Base-by-base conservation (phyloP, 2,888 invertebrate genomes). In the Neria commutata region DNA sequence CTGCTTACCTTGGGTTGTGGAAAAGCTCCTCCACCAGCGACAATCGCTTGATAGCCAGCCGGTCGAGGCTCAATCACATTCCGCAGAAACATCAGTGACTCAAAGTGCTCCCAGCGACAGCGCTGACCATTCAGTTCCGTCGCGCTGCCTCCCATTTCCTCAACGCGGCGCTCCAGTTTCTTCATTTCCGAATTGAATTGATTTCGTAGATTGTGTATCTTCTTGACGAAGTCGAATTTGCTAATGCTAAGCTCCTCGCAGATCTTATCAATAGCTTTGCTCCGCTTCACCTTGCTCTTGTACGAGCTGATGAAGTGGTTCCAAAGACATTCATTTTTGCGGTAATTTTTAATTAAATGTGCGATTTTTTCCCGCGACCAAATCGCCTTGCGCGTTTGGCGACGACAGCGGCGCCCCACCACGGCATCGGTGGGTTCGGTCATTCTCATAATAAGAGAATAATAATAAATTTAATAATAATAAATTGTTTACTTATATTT, bases 101-200 rank as follows among this genome's bases (percentile, higher is more conserved):
- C 76, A 56, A 77, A 81, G 42, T 81, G 80, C 47, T 78, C 79
- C 81, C 81, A 81, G 14, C 78, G 77, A 40, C 77, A 74, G 2
- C 67, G 62, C 23, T 65, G 60, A 1, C 40, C 26, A 21, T 54
- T 60, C 5, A 52, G 16, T 24, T 51, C 40, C 19, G 26, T 53
- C 10, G 26, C 33, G 11, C 33, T 56, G 1, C 57, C 67, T 1
- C 69, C 75, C 2, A 69, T 58, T 25, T 74, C 74, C 40, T 74
- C 73, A 11, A 74, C 65, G 6, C 78, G 73, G 8, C 75, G 72
- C 24, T 77, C 77, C 6, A 76, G 54, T 54, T 80, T 81, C 56
- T 81, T 81, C 56, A 78, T 69, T 62, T 81, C 81, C 0, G 78
- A 76, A 55, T 81, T 81, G 54, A 78, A 81, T 60, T 81, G 81